These are phyloP conservation scores for Acromyrmex charruanus DNA, from an alignment of 1,140 invertebrate species.

Conservation along the genomic window DNA sequence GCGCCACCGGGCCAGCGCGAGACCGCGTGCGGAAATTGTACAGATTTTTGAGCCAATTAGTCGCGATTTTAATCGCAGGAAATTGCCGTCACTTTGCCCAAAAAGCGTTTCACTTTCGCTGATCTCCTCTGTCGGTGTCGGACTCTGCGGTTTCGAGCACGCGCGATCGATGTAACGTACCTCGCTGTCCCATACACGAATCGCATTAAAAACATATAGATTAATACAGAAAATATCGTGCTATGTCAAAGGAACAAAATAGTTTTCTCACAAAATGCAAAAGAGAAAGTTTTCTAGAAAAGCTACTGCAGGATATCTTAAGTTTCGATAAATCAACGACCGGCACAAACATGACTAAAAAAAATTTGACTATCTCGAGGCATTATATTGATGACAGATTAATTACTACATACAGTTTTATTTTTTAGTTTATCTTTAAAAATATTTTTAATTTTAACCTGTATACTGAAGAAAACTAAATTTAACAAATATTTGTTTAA, in stretches of 20 bases:
- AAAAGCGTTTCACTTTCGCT: slow-evolving; percentile 57
- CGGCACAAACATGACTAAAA: background rate
- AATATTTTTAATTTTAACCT: too few relatives aligned
- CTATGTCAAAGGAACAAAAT: background rate
- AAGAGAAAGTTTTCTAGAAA: background rate
- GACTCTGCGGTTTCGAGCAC: slow-evolving; percentile 9
- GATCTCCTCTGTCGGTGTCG: slow-evolving; percentile 2
- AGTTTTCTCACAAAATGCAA: background rate
- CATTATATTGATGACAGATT: too few relatives aligned
- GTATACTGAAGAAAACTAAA: too few relatives aligned
- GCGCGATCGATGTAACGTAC: slow-evolving; percentile 12
- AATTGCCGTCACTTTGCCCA: slow-evolving; percentile 77
- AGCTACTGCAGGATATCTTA: background rate
- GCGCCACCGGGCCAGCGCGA: slow-evolving; percentile 23
- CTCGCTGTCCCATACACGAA: slow-evolving; percentile 18
- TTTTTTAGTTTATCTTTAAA: too few relatives aligned
- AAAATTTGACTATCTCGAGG: too few relatives aligned
- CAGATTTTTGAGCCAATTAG: slow-evolving; percentile 82
- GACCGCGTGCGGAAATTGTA: slow-evolving; percentile 75
- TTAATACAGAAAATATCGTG: background rate
- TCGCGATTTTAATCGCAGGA: slow-evolving; percentile 79
- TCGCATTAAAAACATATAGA: slow-evolving; percentile 29
- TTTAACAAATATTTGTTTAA: too few relatives aligned
- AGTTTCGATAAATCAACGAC: background rate
- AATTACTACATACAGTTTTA: too few relatives aligned